Evolutionary conservation across 2,113 vertebrate species (phyloP).

Genomic region (Lepidothrix coronata): DNA sequence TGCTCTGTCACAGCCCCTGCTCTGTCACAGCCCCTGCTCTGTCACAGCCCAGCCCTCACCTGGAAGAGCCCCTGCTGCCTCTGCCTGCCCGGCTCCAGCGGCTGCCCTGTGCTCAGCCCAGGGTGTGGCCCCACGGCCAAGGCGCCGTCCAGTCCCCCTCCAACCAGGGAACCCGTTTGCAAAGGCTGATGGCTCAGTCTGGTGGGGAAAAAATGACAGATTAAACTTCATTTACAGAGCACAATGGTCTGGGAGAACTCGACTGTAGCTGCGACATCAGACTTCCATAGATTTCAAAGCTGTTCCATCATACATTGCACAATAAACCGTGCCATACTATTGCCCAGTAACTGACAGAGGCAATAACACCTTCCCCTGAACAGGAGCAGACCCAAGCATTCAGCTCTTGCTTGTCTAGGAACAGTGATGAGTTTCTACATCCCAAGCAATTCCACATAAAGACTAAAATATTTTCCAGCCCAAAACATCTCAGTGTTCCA

Average conservation of each 20-base stretch:
- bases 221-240: neutral
- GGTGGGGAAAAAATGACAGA: neutral
- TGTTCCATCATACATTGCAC: rapidly evolving
- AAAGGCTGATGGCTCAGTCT: conserved; percentile 74
- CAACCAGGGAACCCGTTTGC: conserved; percentile 66
- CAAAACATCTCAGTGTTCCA: neutral
- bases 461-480: neutral
- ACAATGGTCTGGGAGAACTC: neutral
- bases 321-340: neutral
- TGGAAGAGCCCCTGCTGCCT: conserved; percentile 73
- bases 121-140: conserved; percentile 23
- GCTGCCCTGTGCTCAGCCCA: conserved; percentile 14
- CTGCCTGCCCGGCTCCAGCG: conserved; percentile 65
- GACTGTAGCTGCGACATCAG: neutral
- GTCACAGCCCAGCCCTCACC: conserved; percentile 23
- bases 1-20: neutral
- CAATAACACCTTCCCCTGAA: neutral
- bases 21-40: rapidly evolving
- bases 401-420: neutral
- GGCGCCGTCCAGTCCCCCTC: conserved; percentile 55
- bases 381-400: neutral
- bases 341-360: neutral
- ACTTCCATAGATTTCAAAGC: neutral
- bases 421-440: neutral
- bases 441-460: neutral